A percentile compares a stretch with the other conserved stretches of the same genome.
Evolutionary conservation across 1,140 invertebrate genomes (phyloP).

Genomic region (Bombus pascuorum): DNA sequence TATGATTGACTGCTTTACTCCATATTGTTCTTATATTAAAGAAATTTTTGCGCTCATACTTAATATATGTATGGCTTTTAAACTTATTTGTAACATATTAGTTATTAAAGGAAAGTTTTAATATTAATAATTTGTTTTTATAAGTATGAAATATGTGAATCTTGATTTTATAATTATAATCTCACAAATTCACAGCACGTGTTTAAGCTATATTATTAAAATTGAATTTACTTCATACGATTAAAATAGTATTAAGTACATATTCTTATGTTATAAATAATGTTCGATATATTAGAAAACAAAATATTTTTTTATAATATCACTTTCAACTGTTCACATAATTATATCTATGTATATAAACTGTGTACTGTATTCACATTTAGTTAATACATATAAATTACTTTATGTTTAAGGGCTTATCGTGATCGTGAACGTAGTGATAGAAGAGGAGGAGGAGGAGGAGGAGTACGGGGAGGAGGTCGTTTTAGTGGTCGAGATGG

Average conservation of each 20-base stretch:
- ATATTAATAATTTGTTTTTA: neutral
- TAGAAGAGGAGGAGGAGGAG: constrained; percentile 72
- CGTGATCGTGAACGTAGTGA: constrained; percentile 77
- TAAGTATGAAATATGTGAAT: neutral
- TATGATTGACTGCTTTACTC: constrained; percentile 28
- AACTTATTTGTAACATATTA: neutral
- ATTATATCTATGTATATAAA: neutral
- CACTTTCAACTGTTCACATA: neutral
- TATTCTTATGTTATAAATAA: neutral
- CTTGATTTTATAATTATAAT: constrained; percentile 7
- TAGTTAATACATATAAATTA: neutral
- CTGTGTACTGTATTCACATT: neutral
- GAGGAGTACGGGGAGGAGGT: constrained; percentile 74
- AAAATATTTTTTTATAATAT: constrained; percentile 5
- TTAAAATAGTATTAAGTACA: neutral
- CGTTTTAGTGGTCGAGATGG: constrained; percentile 69
- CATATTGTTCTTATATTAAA: constrained; percentile 42
- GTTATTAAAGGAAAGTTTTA: neutral
- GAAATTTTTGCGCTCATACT: neutral
- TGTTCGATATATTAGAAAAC: neutral
- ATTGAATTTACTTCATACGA: neutral
- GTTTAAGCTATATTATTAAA: neutral
- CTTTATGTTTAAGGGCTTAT: constrained; percentile 71
- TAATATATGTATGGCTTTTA: neutral
- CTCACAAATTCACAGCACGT: neutral